Evolutionary conservation across 1,140 invertebrate genomes (phyloP).

Genomic region (Macrocentrus cingulum): DNA sequence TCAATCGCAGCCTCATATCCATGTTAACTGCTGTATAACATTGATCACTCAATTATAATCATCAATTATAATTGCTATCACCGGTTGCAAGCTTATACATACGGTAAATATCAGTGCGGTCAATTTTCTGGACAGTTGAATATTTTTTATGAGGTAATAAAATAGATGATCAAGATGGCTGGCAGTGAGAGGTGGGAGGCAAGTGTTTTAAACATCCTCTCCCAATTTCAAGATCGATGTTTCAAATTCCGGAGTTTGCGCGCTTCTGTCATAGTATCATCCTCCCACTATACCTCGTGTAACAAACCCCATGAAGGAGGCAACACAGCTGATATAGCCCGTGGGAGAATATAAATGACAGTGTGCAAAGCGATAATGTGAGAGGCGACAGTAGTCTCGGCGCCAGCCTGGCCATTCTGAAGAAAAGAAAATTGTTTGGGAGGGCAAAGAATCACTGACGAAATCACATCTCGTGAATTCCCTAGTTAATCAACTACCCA

Average conservation of each 20-base stretch:
- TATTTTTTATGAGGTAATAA: too few relatives aligned
- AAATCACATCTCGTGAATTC: too few relatives aligned
- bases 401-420: slow-evolving; percentile 34
- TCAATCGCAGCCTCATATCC: slow-evolving; percentile 5
- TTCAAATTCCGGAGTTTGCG: slow-evolving; percentile 10
- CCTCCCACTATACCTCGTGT: neutral
- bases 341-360: slow-evolving; percentile 45
- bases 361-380: slow-evolving; percentile 21
- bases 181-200: neutral
- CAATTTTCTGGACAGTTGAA: too few relatives aligned
- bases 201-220: neutral
- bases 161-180: neutral
- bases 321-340: neutral
- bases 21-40: slow-evolving; percentile 7
- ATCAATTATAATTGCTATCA: too few relatives aligned
- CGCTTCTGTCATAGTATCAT: neutral
- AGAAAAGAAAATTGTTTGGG: slow-evolving; percentile 3
- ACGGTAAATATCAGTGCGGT: too few relatives aligned
- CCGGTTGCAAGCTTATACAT: too few relatives aligned
- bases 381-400: slow-evolving; percentile 50
- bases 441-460: too few relatives aligned
- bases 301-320: neutral
- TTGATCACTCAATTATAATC: slow-evolving; percentile 3
- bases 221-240: slow-evolving; percentile 10
- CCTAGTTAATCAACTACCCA: too few relatives aligned